Evolutionary conservation across 2,113 vertebrate genomes (phyloP).

Genomic region (Catharus fuscescens): DNA sequence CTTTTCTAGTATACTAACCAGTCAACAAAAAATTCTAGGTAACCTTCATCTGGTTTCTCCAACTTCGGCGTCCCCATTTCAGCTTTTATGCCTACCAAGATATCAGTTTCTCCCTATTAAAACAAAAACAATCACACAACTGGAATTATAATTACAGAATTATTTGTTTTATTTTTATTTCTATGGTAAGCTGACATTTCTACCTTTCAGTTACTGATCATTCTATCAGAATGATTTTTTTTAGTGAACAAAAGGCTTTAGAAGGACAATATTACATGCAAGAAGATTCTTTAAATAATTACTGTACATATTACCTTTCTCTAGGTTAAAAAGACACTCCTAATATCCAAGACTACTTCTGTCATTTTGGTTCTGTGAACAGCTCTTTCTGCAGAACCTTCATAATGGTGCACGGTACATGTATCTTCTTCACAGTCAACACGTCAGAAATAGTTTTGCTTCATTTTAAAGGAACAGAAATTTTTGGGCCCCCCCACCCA

Average conservation of each 20-base stretch:
- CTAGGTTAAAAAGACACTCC: background rate
- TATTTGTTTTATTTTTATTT: background rate
- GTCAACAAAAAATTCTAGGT: conserved; percentile 96
- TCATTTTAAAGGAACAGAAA: background rate
- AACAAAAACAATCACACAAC: background rate
- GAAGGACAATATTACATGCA: background rate
- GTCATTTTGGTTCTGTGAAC: background rate
- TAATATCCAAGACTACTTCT: background rate
- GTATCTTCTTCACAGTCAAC: background rate
- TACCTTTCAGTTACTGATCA: background rate
- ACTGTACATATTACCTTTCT: background rate
- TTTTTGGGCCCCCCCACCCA: background rate
- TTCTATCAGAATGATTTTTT: background rate
- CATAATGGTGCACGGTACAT: background rate
- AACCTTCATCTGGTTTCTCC: conserved; percentile 87
- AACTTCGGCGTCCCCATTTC: conserved; percentile 93
- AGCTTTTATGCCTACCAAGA: conserved; percentile 94
- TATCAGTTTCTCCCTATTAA: conserved; percentile 90
- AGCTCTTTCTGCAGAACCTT: background rate
- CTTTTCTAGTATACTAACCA: conserved; percentile 80
- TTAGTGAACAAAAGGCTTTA: background rate
- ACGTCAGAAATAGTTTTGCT: background rate
- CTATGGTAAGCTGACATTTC: background rate
- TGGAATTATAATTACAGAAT: background rate
- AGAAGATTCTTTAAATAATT: background rate